Evolutionary conservation across 2,888 invertebrate species (phyloP), one percentile per base, ranked within the genome.

Genomic region (Sphaeridia pumilis): DNA sequence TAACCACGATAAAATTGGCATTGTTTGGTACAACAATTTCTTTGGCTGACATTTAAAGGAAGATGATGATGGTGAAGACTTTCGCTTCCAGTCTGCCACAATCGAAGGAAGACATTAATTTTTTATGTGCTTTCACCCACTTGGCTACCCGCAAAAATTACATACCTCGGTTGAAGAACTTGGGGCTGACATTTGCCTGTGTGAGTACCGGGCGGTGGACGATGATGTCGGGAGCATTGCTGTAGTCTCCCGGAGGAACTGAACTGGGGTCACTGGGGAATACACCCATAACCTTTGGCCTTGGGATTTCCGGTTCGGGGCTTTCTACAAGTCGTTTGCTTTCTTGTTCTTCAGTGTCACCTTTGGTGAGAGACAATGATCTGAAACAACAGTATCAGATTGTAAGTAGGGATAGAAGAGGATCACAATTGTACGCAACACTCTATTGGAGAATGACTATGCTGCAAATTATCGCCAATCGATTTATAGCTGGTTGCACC

Each of bases 1-100:
- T 46, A 84, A 70, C 84, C 84, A 84, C 61, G 72, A 72, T 27
- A 77, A 65, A 26, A 83, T 70, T 0, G 84, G 84, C 31, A 84
- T 31, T 20, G 58, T 10, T 0, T 59, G 57, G 1, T 56, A 45
- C 4, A 65, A 2, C n/a, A n/a, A n/a, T n/a, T n/a, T n/a, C n/a
- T n/a, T n/a, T n/a, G 59, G 61, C 1, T 52, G 46, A 21, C 21
- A 47, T 26, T 46, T 52, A 36, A 45, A 51, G 20, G 10, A 35
- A 14, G 34, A 36, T 20, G 45, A n/a, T 17, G 34, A 24, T 25
- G 4, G 17, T 41, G 48, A 47, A 12, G 14, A 14, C 34, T 34
- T 34, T 14, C 12, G 34, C 34, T 34, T 34, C 34, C 12, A 12
- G 34, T 34, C 34, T 34, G 14, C n/a, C 10, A n/a, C 7, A 41